phyloP scores from a whole-genome alignment of 2,888 invertebrate species.

The Eristalis pertinax region DNA sequence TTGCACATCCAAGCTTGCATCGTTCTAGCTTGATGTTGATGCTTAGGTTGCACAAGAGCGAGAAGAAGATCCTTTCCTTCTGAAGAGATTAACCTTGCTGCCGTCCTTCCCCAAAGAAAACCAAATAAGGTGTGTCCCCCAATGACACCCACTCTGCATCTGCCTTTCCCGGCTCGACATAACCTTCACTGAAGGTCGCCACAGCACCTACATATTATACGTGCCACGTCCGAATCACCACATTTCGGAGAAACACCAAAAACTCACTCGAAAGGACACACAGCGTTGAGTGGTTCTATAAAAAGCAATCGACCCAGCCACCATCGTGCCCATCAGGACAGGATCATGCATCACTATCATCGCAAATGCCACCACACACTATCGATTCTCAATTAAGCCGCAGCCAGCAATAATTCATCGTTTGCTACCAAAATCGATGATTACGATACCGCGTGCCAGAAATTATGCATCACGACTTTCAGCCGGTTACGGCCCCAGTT shows the following conservation, averaged over 20 bases:
- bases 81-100: too few relatives aligned
- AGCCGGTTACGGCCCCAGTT: slow-evolving; percentile 5
- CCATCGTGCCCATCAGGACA: neutral
- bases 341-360: slow-evolving; percentile 10
- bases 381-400: slow-evolving; percentile 59
- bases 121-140: too few relatives aligned
- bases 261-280: neutral
- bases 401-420: slow-evolving; percentile 47
- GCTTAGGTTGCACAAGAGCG: too few relatives aligned
- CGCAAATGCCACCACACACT: slow-evolving; percentile 4
- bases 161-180: neutral
- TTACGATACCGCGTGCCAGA: slow-evolving; percentile 51
- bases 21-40: too few relatives aligned
- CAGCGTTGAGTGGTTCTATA: neutral
- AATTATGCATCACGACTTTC: slow-evolving; percentile 35
- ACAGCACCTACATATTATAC: neutral
- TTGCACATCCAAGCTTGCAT: too few relatives aligned
- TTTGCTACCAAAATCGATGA: slow-evolving; percentile 58
- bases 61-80: too few relatives aligned
- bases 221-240: neutral
- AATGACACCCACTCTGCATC: neutral
- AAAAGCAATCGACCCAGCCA: neutral
- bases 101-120: too few relatives aligned
- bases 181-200: neutral
- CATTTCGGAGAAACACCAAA: neutral